These are phyloP conservation scores for Myotis vivesi DNA, from an alignment of 2,797 vertebrate genomes.

Conservation along the genomic window DNA sequence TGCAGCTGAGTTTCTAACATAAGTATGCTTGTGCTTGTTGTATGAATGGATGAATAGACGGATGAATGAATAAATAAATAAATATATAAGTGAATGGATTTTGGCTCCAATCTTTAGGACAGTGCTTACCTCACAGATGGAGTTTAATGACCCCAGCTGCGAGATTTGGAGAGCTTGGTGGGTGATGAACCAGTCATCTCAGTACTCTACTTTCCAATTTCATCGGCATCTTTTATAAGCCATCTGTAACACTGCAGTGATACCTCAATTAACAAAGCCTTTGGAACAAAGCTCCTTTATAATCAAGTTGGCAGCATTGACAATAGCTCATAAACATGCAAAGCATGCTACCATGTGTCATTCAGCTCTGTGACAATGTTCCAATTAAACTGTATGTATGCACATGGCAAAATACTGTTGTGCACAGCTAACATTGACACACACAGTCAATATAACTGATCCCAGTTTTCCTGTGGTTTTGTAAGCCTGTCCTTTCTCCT, in stretches of 20 bases:
- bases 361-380: constrained; percentile 48
- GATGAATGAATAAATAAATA: neutral
- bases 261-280: constrained; percentile 57
- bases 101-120: neutral
- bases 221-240: constrained; percentile 49
- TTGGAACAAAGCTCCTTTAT: constrained; percentile 70
- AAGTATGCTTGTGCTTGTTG: neutral
- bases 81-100: constrained; percentile 12
- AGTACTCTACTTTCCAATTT: constrained; percentile 9
- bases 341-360: constrained; percentile 52
- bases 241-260: constrained; percentile 59
- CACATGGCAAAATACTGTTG: neutral
- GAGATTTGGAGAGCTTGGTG: neutral
- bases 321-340: constrained; percentile 62
- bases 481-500: neutral
- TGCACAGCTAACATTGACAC: neutral
- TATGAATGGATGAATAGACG: neutral
- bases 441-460: neutral
- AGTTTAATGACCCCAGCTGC: neutral
- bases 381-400: constrained; percentile 7
- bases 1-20: neutral
- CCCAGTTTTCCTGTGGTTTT: neutral
- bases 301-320: constrained; percentile 48
- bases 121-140: neutral
- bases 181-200: constrained; percentile 5